Conservation (phyloP, 2,888 invertebrate species). For the Ochropacha duplaris region DNA sequence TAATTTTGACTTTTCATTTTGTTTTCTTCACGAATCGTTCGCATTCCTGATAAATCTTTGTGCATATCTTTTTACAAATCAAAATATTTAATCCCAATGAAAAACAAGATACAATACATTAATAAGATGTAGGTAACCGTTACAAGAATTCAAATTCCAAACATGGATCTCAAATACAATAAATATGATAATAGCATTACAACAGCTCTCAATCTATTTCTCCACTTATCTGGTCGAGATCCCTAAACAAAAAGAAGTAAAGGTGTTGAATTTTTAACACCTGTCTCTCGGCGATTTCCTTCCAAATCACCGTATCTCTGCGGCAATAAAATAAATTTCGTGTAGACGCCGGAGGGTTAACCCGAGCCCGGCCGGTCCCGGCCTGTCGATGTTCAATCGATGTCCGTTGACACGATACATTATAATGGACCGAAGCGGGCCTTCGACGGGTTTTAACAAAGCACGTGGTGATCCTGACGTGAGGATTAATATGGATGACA, state of each 20-base stretch:
- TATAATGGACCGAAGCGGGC: conserved; percentile 74
- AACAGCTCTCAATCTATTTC: conserved; percentile 73
- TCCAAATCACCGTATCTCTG: conserved; percentile 79
- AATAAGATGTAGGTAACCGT: conserved; percentile 54
- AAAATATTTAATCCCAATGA: conserved; percentile 56
- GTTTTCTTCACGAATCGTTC: conserved; percentile 53
- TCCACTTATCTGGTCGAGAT: conserved; percentile 67
- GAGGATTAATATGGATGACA: conserved; percentile 80
- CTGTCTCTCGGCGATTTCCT: conserved; percentile 79
- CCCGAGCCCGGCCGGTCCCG: conserved; percentile 53
- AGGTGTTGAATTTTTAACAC: conserved; percentile 81
- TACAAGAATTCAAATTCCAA: conserved; percentile 60
- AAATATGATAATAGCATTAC: conserved; percentile 71
- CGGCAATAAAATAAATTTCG: conserved; percentile 81
- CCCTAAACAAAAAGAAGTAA: conserved; percentile 66
- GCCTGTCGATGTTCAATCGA: conserved; percentile 80
- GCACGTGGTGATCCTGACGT: conserved; percentile 80
- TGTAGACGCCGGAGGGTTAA: conserved; percentile 80
- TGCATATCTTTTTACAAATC: conserved; percentile 59
- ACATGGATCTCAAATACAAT: conserved; percentile 62
- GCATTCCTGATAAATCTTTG: conserved; percentile 65
- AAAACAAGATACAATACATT: conserved; percentile 31
- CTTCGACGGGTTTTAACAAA: conserved; percentile 79
- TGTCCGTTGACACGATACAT: conserved; percentile 82
- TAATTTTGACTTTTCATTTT: conserved; percentile 74